These are phyloP conservation scores for Macquaria australasica DNA, from an alignment of 2,113 vertebrate species.

Conservation along the genomic window DNA sequence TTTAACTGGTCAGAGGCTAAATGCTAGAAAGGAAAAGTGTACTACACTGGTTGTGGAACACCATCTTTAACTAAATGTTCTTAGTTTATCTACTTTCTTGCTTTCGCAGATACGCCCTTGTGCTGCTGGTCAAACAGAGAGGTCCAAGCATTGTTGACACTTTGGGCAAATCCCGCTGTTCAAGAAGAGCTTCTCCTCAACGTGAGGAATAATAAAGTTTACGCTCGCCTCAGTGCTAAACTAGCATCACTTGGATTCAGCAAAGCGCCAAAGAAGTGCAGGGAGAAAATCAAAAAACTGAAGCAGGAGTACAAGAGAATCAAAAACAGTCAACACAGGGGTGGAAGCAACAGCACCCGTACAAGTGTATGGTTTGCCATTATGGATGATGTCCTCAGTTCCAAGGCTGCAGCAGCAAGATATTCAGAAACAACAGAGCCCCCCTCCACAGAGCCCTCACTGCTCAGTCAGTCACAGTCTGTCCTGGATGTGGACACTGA, in stretches of 20 bases:
- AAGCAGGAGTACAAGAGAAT: slow-evolving; percentile 56
- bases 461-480: neutral
- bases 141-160: slow-evolving; percentile 44
- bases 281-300: slow-evolving; percentile 59
- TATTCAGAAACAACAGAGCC: neutral
- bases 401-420: neutral
- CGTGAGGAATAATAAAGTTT: slow-evolving; percentile 43
- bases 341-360: neutral
- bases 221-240: slow-evolving; percentile 27
- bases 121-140: slow-evolving; percentile 43
- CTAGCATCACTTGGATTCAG: slow-evolving; percentile 42
- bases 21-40: neutral
- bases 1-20: neutral
- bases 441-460: neutral
- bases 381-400: slow-evolving; percentile 41
- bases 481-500: neutral
- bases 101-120: slow-evolving; percentile 8
- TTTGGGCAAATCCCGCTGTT: slow-evolving; percentile 50
- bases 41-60: neutral
- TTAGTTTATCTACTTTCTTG: neutral
- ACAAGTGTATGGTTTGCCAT: slow-evolving; percentile 41
- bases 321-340: neutral
- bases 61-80: neutral
- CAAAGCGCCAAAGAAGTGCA: slow-evolving; percentile 45
- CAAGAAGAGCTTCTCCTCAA: slow-evolving; percentile 49